Evolutionary conservation across 2,113 vertebrate species (phyloP).

Genomic region (Myodes glareolus): DNA sequence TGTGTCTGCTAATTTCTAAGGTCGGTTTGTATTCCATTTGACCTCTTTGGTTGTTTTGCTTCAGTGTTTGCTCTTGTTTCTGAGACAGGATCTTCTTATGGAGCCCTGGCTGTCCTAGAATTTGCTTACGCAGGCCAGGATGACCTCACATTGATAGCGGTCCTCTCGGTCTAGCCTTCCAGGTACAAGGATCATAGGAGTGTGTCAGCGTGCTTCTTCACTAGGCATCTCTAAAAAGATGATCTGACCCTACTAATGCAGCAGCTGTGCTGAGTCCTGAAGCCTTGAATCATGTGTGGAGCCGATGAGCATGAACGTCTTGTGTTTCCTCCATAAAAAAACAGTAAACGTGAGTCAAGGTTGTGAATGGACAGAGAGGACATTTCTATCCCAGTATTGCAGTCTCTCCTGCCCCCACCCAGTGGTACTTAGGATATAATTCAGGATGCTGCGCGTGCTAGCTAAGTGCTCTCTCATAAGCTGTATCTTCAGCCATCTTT

Average conservation of each 20-base stretch:
- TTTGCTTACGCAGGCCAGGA: not conserved
- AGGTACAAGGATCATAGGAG: not conserved
- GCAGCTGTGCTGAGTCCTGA: not conserved
- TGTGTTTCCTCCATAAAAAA: not conserved
- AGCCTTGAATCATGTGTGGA: slow-evolving; percentile 1
- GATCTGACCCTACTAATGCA: not conserved
- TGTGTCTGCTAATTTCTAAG: not conserved
- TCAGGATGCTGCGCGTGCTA: not conserved
- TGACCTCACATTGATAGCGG: not conserved
- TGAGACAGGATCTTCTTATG: not conserved
- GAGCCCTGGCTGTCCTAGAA: not conserved
- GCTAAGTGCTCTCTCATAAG: not conserved
- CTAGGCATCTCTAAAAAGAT: not conserved
- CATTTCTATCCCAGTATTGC: not conserved
- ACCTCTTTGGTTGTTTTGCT: not conserved
- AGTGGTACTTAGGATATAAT: not conserved
- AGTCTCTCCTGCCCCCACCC: not conserved
- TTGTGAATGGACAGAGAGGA: not conserved
- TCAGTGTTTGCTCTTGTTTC: not conserved
- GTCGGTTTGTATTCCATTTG: not conserved
- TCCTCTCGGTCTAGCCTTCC: not conserved
- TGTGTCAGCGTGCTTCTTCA: not conserved
- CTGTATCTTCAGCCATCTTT: not conserved
- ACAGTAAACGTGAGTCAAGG: not conserved
- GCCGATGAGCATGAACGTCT: not conserved